Evolutionary conservation across 2,113 vertebrate species (phyloP).

Genomic region (Hypanus sabinus): DNA sequence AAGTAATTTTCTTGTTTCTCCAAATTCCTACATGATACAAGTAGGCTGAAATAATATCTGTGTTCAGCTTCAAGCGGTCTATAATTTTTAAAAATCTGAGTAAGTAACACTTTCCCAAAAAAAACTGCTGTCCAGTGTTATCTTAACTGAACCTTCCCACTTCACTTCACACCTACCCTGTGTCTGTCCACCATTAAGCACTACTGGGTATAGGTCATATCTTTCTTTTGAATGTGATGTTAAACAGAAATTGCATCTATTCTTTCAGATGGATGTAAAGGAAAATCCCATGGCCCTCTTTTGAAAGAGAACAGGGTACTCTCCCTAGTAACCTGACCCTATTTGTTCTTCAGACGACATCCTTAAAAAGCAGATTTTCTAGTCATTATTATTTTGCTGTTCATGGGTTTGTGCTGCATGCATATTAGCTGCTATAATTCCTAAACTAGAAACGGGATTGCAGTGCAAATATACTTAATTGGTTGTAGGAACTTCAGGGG

Average conservation of each 20-base stretch:
- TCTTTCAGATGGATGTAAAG: background rate
- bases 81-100: no score
- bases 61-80: no score
- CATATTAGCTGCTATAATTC: background rate
- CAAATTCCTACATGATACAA: no score
- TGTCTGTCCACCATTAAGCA: background rate
- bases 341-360: background rate
- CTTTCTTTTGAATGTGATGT: background rate
- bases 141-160: background rate
- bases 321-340: background rate
- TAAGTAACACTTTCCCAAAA: no score
- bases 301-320: background rate
- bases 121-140: no score
- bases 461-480: background rate
- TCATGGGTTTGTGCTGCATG: background rate
- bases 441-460: background rate
- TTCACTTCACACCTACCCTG: background rate
- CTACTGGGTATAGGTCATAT: background rate
- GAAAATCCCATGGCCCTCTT: background rate
- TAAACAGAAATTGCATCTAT: background rate
- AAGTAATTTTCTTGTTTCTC: no score
- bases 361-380: background rate
- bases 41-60: no score
- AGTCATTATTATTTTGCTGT: background rate
- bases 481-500: background rate